These are phyloP conservation scores for Rotaria sp. DNA, from an alignment of 2,888 invertebrate species.

Conservation along the genomic window DNA sequence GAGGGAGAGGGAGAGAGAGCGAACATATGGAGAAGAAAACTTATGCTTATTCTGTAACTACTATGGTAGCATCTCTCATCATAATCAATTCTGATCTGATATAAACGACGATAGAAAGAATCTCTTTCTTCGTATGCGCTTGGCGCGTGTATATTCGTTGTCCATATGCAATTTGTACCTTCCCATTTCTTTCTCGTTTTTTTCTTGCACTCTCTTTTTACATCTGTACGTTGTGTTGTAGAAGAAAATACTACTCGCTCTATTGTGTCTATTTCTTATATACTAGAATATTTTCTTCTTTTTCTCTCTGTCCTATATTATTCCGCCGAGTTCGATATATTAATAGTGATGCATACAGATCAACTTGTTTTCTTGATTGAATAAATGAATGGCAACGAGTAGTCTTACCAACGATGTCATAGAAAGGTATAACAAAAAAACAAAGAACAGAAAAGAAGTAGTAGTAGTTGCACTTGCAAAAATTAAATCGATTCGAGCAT, in stretches of 20 bases:
- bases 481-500: not conserved
- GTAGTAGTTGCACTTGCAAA: not conserved
- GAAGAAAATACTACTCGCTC: not conserved
- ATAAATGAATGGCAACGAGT: not conserved
- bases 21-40: not conserved
- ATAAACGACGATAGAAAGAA: not conserved
- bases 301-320: not conserved
- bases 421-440: not conserved
- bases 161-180: slow-evolving; percentile 22
- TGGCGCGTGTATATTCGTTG: slow-evolving; percentile 1
- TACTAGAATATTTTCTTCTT: not conserved
- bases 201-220: not conserved
- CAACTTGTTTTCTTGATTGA: slow-evolving; percentile 15
- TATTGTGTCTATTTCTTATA: not conserved
- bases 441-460: not conserved
- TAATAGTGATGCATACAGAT: slow-evolving; percentile 4
- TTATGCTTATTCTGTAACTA: not conserved
- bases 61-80: not conserved
- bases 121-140: not conserved
- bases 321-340: not conserved
- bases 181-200: not conserved
- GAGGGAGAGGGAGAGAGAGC: not conserved
- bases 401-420: not conserved
- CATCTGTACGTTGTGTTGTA: not conserved
- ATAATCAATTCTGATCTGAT: slow-evolving; percentile 18